Base-by-base conservation (phyloP, 2,113 vertebrate genomes). In the Pelusios castaneus region DNA sequence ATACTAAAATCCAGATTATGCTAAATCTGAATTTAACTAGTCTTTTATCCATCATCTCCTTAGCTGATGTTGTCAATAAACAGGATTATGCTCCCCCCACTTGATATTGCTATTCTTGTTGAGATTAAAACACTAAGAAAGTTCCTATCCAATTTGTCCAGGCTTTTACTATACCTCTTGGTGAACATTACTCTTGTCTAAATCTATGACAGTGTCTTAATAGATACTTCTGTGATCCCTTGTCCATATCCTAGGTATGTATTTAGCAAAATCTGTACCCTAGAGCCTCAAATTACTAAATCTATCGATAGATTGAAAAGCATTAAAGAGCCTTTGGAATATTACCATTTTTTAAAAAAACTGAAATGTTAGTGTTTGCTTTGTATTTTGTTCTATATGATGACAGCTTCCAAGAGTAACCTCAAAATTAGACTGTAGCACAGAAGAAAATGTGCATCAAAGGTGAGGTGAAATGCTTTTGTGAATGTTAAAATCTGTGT, bases 41-140 rank as follows among this genome's bases (percentile, higher is more conserved):
- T 96, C 91, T 89, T 94, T 90, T 91, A 25, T 92, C 92, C 73
- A 55, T 92, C 84, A 84, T 96, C 88, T 45, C 38, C n/a, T 92
- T 90, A 63, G 52, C 83, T 84, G 79, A 80, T 82, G 45, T 92
- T 60, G 86, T 95, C 73, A 29, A 5, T 38, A 38, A 67, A 10
- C 19, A 79, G 60, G 86, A 92, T 92, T 94, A 91, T 84, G n/a
- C 90, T 56, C 89, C 10, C 1, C 56, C 58, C 10, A 75, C 73
- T 38, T 54, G 75, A 43, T 93, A 78, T 54, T 92, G 3, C 55
- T 97, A 63, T 95, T 96, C 92, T 94, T 3, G n/a, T 95, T 78
- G 4, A 0, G 79, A 77, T 93, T 91, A 55, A 93, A 82, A 89
- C 51, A 56, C 70, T 85, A 19, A 92, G 45, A 92, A 76, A 45